These are phyloP conservation scores for Muscicapa comitata DNA, from an alignment of 2,797 vertebrate species.

Conservation along the genomic window DNA sequence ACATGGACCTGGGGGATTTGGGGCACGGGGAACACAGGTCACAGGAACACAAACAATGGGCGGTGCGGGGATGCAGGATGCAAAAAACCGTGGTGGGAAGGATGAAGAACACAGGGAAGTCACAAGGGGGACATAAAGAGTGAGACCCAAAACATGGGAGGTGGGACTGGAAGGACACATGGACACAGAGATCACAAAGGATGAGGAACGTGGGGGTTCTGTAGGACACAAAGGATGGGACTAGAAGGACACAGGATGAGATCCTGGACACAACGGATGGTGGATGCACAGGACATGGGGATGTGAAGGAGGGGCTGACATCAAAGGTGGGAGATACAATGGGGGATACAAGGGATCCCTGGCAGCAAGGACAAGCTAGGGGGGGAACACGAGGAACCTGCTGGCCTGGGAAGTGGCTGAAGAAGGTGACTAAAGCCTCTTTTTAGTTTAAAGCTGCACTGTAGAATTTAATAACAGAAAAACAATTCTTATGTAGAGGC, in stretches of 20 bases:
- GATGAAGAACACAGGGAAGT: background rate
- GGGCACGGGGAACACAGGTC: background rate
- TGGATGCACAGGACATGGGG: background rate
- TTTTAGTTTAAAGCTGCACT: background rate
- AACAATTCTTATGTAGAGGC: background rate
- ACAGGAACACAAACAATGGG: background rate
- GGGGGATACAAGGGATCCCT: background rate
- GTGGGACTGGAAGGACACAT: background rate
- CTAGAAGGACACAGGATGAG: background rate
- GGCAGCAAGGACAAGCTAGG: background rate
- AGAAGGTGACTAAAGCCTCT: background rate
- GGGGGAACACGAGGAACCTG: fast-evolving
- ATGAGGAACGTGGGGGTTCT: background rate
- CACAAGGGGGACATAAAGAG: background rate
- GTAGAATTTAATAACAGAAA: background rate
- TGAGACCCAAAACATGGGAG: background rate
- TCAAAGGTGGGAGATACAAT: background rate
- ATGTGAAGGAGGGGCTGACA: background rate
- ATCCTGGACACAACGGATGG: background rate
- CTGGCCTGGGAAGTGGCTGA: background rate
- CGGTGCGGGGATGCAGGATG: background rate
- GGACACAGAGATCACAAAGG: background rate
- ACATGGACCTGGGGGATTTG: background rate
- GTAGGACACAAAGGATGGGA: background rate
- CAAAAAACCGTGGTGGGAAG: background rate